Conservation (phyloP, 2,797 vertebrate genomes). For the Schizopygopsis malacanthus region DNA sequence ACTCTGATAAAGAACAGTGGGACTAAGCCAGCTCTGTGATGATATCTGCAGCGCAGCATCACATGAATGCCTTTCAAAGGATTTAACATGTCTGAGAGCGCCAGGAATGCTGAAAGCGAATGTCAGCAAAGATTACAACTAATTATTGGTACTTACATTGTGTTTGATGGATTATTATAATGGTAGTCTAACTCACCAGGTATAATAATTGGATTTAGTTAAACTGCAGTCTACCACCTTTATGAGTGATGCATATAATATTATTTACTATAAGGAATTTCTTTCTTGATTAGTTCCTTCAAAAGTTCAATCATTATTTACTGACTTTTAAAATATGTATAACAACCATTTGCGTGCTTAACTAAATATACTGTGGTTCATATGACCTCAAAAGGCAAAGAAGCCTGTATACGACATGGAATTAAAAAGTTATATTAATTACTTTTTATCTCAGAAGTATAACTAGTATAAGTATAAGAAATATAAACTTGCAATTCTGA, state of each 20-base stretch:
- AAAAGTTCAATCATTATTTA: background rate
- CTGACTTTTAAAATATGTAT: background rate
- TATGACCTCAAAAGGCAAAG: background rate
- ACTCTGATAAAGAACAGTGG: conserved; percentile 45
- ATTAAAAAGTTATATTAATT: too few relatives aligned
- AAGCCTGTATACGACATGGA: background rate
- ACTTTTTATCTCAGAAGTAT: too few relatives aligned
- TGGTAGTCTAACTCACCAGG: background rate
- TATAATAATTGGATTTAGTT: conserved; percentile 9
- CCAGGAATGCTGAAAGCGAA: conserved; percentile 19
- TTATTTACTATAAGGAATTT: background rate
- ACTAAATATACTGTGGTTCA: background rate
- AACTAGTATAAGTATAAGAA: background rate
- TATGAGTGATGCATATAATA: background rate
- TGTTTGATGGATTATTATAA: conserved; percentile 29
- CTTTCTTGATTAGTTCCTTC: background rate
- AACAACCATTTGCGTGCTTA: background rate
- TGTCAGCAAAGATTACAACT: conserved; percentile 42
- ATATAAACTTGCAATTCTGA: background rate
- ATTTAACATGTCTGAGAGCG: conserved; percentile 36
- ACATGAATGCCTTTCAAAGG: conserved; percentile 40
- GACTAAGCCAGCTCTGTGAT: conserved; percentile 56
- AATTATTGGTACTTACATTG: conserved; percentile 32
- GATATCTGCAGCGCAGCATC: conserved; percentile 33
- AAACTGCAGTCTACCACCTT: background rate